Evolutionary conservation across 2,113 vertebrate species (phyloP).

Genomic region (Syngnathoides biaculeatus): DNA sequence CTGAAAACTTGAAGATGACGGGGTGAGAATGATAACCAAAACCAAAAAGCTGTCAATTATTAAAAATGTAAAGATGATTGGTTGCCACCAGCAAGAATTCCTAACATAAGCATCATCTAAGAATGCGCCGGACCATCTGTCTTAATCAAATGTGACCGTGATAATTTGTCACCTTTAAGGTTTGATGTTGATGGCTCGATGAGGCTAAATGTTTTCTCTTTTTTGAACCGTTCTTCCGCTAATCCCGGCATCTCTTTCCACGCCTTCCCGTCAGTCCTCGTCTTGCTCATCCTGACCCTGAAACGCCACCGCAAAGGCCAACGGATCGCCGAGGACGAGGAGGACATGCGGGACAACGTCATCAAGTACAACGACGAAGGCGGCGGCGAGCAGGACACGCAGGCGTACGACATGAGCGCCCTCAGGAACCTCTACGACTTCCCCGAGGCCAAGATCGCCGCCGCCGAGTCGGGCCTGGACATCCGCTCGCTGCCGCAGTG

Average conservation of each 20-base stretch:
- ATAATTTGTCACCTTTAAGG: background rate
- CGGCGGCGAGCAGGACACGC: constrained; percentile 96
- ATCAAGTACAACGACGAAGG: constrained; percentile 99
- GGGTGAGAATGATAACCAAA: too few relatives aligned
- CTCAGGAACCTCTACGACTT: constrained; percentile 96
- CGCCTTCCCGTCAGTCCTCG: constrained; percentile 79
- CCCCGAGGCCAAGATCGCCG: constrained; percentile 81
- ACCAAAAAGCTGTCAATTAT: too few relatives aligned
- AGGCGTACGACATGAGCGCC: constrained; percentile 98
- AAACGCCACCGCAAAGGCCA: constrained; percentile 94
- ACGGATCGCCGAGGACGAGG: constrained; percentile 87
- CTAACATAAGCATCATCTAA: too few relatives aligned
- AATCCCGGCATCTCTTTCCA: background rate
- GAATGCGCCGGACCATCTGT: background rate
- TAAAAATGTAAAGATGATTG: too few relatives aligned
- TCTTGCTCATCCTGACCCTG: constrained; percentile 91
- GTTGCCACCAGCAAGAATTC: too few relatives aligned
- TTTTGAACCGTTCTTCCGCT: background rate
- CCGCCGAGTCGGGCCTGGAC: constrained; percentile 74
- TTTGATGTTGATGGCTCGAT: background rate
- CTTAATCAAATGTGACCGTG: background rate
- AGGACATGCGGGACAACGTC: constrained; percentile 99
- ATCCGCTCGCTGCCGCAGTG: constrained; percentile 84
- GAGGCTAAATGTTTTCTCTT: background rate
- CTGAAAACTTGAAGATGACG: too few relatives aligned